Evolutionary conservation across 2,797 vertebrate genomes (phyloP), one percentile per base, ranked within the genome.

Genomic region (Myripristis jacobus): DNA sequence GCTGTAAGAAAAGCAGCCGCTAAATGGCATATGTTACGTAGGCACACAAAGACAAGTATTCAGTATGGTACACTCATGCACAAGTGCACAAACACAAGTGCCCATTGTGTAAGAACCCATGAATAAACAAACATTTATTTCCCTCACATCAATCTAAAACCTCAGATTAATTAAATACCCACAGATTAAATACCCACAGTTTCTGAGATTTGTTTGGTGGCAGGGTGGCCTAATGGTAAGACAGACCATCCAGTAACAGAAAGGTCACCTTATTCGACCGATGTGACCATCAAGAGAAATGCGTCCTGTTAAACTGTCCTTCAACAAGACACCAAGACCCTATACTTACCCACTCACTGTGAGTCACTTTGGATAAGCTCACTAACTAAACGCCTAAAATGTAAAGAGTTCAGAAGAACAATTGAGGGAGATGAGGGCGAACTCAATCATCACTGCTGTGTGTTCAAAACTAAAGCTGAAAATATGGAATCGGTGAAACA

Each of bases 401-500:
- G 13, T 27, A 1, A 77, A 77, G 55, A 57, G 68, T 83, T 77
- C 73, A 71, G 56, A 81, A 57, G 75, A 81, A 56, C 47, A 61
- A 69, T 70, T 60, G 62, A 82, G 58, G 71, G 70, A 80, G 58
- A 86, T 31, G 71, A 76, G 70, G 59, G 48, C 36, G 50, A 86
- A 68, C 56, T 47, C 64, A 21, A 51, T 69, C 73, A 82, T 69
- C 43, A 83, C 54, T 21, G 68, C 60, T 3, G 15, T 56, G 73
- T 66, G 70, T 70, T 81, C 41, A 41, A 55, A 58, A 78, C 56
- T 67, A 63, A 75, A 74, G 55, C 57, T 58, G 65, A 46, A 80
- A 88, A 87, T 82, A 77, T 90, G 86, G 80, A 87, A 81, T 79
- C 74, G 79, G 82, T 88, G 59, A 84, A 80, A 73, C 0, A 47